Conservation (phyloP, 1,140 invertebrate species). For the Papilio helenus region DNA sequence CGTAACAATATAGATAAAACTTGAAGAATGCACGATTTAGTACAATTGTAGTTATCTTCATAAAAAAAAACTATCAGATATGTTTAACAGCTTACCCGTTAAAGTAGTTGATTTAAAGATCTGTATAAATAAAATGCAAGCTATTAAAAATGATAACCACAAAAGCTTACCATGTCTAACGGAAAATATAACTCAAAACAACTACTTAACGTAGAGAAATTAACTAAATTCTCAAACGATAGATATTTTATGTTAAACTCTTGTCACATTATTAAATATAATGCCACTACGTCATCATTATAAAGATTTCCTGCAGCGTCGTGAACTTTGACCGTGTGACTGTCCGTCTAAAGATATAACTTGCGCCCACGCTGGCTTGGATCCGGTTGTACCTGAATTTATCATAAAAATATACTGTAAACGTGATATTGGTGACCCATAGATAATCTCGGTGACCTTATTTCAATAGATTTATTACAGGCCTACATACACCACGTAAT, state of each 20-base stretch:
- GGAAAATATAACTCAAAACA: slow-evolving; percentile 22
- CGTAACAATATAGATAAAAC: no score
- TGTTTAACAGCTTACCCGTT: not conserved
- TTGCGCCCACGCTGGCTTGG: not conserved
- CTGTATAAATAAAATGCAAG: not conserved
- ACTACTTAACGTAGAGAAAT: slow-evolving; percentile 20
- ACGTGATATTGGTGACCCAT: not conserved
- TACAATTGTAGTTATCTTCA: not conserved
- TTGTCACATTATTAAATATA: slow-evolving; percentile 26
- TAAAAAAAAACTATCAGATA: not conserved
- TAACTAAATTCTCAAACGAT: slow-evolving; percentile 18
- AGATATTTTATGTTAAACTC: slow-evolving; percentile 20
- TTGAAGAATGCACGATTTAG: not conserved
- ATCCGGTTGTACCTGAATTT: slow-evolving; percentile 16
- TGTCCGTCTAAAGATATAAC: slow-evolving; percentile 5
- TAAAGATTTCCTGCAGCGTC: slow-evolving; percentile 17
- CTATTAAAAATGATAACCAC: not conserved
- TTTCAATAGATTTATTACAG: not conserved
- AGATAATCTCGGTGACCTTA: not conserved
- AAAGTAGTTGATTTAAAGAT: not conserved
- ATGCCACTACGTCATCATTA: slow-evolving; percentile 28
- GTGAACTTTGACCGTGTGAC: slow-evolving; percentile 39
- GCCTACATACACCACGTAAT: no score
- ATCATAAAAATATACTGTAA: not conserved
- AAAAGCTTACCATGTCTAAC: slow-evolving; percentile 20